These are phyloP conservation scores for Anastrepha ludens DNA, from an alignment of 1,140 invertebrate genomes.

Conservation along the genomic window DNA sequence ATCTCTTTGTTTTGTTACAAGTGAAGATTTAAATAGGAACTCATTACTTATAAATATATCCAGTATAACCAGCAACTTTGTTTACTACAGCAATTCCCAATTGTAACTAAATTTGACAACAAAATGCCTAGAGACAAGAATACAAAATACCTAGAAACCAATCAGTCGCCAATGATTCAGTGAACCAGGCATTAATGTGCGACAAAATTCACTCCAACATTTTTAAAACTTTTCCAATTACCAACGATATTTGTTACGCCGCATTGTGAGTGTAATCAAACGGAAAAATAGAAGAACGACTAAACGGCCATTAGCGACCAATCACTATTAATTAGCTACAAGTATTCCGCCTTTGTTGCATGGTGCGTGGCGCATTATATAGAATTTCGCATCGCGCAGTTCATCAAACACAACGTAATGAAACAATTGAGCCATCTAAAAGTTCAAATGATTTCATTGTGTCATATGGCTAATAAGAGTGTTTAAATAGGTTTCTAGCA, in stretches of 20 bases:
- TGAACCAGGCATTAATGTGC: background rate
- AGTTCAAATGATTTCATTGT: too few species aligned
- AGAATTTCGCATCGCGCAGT: background rate
- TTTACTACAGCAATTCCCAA: too few species aligned
- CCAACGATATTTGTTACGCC: background rate
- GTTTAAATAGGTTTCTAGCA: background rate
- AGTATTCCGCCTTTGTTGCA: background rate
- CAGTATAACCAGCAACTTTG: too few species aligned
- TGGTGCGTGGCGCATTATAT: background rate
- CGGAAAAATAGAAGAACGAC: background rate
- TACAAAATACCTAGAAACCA: too few species aligned
- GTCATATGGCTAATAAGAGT: too few species aligned
- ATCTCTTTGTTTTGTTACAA: too few species aligned
- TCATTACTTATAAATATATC: too few species aligned
- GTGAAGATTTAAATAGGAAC: too few species aligned
- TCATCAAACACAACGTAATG: background rate
- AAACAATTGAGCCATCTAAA: too few species aligned
- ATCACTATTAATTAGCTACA: slow-evolving; percentile 9
- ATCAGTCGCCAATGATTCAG: background rate
- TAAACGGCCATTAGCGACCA: background rate
- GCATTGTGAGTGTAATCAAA: background rate
- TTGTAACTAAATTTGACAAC: too few species aligned
- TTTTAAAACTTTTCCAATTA: slow-evolving; percentile 19
- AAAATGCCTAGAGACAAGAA: too few species aligned
- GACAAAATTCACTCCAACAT: background rate